A percentile compares a stretch with the other conserved stretches of the same genome.
phyloP scores from a whole-genome alignment of 2,888 invertebrate genomes.

The Chirona hameri region DNA sequence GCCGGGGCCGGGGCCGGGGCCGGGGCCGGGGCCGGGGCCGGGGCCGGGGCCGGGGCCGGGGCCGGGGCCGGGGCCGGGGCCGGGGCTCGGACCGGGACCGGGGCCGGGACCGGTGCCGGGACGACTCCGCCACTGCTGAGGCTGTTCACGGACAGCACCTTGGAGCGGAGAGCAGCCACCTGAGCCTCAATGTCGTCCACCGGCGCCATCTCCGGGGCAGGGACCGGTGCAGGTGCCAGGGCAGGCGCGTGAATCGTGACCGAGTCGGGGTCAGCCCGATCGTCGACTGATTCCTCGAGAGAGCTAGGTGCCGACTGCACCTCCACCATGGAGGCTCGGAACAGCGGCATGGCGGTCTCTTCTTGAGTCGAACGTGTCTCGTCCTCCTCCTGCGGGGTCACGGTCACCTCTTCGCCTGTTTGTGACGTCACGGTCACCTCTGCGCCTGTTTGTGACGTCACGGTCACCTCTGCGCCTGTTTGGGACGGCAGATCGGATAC shows the following conservation, averaged over 20 bases:
- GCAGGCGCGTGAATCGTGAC: no score
- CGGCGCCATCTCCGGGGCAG: background rate
- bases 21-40: no score
- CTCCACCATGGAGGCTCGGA: background rate
- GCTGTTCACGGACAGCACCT: background rate
- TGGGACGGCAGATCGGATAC: background rate
- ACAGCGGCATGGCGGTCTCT: background rate
- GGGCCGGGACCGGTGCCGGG: no score
- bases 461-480: background rate
- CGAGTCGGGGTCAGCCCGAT: background rate
- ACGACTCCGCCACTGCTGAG: background rate
- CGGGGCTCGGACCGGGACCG: no score
- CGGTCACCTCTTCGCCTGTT: background rate
- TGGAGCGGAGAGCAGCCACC: background rate
- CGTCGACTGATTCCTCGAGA: background rate
- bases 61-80: no score
- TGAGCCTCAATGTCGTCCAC: constrained; percentile 1
- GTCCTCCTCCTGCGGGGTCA: background rate
- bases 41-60: no score
- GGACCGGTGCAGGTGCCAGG: background rate
- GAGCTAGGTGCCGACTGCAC: background rate
- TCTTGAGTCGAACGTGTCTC: background rate
- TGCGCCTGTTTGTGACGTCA: background rate
- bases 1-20: no score
- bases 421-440: background rate